These are phyloP conservation scores for Australoheros scitulus DNA, from an alignment of 2,113 vertebrate species.

Conservation along the genomic window DNA sequence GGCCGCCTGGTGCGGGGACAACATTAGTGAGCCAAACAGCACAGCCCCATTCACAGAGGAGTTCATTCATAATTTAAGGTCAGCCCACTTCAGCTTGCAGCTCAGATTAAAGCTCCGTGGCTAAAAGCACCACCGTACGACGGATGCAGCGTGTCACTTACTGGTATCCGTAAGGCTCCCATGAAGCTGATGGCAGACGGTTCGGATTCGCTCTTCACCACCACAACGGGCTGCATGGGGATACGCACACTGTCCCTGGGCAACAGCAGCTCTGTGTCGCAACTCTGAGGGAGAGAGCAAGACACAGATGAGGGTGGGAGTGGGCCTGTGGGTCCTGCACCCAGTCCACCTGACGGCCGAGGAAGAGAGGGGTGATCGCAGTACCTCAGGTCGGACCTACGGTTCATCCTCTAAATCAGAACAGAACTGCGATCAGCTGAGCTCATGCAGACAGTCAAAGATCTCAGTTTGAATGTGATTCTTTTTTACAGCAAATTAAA, in stretches of 20 bases:
- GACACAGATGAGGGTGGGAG: not conserved
- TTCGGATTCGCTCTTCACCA: constrained; percentile 78
- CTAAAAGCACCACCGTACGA: not conserved
- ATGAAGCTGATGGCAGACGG: constrained; percentile 91
- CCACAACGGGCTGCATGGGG: constrained; percentile 66
- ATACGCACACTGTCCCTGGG: constrained; percentile 65
- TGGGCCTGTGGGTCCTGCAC: not conserved
- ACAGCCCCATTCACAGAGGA: not conserved
- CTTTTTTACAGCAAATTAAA: not conserved
- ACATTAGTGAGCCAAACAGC: not conserved
- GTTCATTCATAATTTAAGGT: not conserved
- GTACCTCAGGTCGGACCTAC: not conserved
- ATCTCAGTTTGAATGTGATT: not conserved
- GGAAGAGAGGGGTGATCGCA: not conserved
- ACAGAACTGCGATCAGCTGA: not conserved
- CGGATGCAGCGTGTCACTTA: constrained; percentile 69
- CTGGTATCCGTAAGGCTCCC: constrained; percentile 89
- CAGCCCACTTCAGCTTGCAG: not conserved
- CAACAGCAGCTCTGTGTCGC: constrained; percentile 76
- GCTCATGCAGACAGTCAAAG: not conserved
- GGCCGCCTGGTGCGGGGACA: too few species aligned
- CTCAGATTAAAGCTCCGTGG: not conserved
- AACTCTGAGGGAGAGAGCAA: constrained; percentile 58
- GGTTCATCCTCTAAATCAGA: not conserved
- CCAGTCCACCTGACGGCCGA: not conserved